These are phyloP conservation scores for Troides helena DNA, from an alignment of 2,888 invertebrate genomes.

Conservation along the genomic window DNA sequence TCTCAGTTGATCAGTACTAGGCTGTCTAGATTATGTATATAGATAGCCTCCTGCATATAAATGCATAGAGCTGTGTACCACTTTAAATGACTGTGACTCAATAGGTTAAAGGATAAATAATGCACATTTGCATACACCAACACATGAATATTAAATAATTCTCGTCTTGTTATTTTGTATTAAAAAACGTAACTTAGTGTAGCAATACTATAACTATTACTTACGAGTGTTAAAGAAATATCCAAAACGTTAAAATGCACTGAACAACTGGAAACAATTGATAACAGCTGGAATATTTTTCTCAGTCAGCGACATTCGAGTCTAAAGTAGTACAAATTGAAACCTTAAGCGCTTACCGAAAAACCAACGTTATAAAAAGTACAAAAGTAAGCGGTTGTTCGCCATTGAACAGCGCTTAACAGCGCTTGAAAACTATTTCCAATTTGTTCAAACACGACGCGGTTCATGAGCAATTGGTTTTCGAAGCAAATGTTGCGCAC, in stretches of 20 bases:
- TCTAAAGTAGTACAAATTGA: slow-evolving; percentile 5
- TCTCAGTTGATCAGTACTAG: too few species aligned
- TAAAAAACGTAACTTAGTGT: not conserved
- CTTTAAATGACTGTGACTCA: too few species aligned
- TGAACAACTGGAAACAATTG: not conserved
- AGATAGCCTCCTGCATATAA: too few species aligned
- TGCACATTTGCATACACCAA: too few species aligned
- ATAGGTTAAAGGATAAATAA: too few species aligned
- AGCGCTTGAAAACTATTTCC: slow-evolving; percentile 27
- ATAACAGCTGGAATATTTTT: not conserved
- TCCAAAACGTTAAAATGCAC: not conserved
- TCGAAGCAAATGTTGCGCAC: slow-evolving; percentile 21
- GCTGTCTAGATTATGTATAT: too few species aligned
- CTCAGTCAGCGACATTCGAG: not conserved
- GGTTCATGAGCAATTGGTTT: slow-evolving; percentile 24
- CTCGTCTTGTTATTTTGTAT: too few species aligned
- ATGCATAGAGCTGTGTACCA: too few species aligned
- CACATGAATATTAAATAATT: too few species aligned
- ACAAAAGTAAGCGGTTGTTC: slow-evolving; percentile 10
- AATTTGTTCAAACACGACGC: slow-evolving; percentile 27
- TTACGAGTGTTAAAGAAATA: not conserved
- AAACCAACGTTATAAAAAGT: slow-evolving; percentile 18
- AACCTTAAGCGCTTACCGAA: slow-evolving; percentile 15
- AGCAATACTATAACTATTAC: not conserved
- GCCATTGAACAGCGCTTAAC: slow-evolving; percentile 24